phyloP scores from a whole-genome alignment of 1,140 invertebrate genomes.

The Trichomalopsis sarcophagae region DNA sequence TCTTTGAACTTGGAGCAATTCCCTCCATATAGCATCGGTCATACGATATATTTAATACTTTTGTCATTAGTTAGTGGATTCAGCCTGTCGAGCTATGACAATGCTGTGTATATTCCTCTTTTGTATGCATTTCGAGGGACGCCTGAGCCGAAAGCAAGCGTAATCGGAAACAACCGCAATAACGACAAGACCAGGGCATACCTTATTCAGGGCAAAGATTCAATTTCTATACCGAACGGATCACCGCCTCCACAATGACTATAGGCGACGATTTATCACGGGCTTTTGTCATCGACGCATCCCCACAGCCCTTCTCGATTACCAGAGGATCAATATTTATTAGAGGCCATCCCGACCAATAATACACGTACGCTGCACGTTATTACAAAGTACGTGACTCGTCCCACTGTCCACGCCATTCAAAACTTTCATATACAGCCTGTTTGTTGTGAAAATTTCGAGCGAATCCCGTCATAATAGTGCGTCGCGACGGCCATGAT shows the following conservation, averaged over 20 bases:
- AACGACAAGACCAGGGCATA: neutral
- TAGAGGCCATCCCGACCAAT: constrained; percentile 10
- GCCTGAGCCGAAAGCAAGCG: neutral
- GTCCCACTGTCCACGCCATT: neutral
- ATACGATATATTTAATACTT: neutral
- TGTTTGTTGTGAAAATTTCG: constrained; percentile 52
- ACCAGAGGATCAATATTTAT: constrained; percentile 50
- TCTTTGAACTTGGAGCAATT: neutral
- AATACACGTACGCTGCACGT: neutral
- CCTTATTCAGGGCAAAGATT: constrained; percentile 18
- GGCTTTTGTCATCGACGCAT: constrained; percentile 29
- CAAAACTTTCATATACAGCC: constrained; percentile 33
- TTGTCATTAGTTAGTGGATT: neutral
- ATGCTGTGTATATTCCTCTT: neutral
- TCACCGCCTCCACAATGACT: constrained; percentile 35
- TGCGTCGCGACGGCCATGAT: neutral
- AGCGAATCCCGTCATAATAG: constrained; percentile 43
- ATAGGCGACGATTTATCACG: constrained; percentile 39
- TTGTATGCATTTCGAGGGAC: too few relatives aligned
- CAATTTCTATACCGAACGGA: constrained; percentile 10
- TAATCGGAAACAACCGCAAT: neutral
- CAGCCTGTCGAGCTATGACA: neutral
- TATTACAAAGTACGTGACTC: constrained; percentile 42
- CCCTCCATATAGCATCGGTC: neutral
- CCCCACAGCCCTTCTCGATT: neutral